Evolutionary conservation across 2,113 vertebrate genomes (phyloP).

Genomic region (Uria lomvia): DNA sequence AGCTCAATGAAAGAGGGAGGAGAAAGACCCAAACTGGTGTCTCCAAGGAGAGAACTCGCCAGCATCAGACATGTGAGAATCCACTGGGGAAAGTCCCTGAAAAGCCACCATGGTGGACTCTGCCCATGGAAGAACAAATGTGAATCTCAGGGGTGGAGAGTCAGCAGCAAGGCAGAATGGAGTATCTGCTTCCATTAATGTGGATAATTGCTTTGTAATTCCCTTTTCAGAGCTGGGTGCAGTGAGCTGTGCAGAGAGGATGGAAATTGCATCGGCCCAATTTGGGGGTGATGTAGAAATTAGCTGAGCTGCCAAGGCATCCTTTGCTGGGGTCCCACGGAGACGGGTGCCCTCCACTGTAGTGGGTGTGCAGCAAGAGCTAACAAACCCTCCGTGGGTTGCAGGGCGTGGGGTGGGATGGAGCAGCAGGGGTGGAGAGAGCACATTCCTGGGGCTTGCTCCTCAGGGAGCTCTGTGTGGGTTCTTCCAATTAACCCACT

Average conservation of each 20-base stretch:
- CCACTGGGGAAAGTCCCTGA: not conserved
- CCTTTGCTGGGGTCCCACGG: not conserved
- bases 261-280: not conserved
- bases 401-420: not conserved
- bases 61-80: not conserved
- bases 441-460: not conserved
- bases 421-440: not conserved
- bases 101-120: not conserved
- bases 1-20: not conserved
- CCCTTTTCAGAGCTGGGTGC: not conserved
- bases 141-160: not conserved
- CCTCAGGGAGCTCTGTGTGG: not conserved
- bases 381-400: not conserved
- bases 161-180: not conserved
- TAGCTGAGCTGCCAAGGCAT: not conserved
- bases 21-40: not conserved
- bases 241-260: not conserved
- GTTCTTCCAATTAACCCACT: not conserved
- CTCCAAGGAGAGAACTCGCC: not conserved
- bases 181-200: not conserved
- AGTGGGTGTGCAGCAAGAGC: not conserved
- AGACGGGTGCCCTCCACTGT: not conserved
- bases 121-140: not conserved
- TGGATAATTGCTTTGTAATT: constrained; percentile 42
- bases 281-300: not conserved